Evolutionary conservation across 2,797 vertebrate species (phyloP), one percentile per base, ranked within the genome.

Genomic region (Cyclura pinguis): DNA sequence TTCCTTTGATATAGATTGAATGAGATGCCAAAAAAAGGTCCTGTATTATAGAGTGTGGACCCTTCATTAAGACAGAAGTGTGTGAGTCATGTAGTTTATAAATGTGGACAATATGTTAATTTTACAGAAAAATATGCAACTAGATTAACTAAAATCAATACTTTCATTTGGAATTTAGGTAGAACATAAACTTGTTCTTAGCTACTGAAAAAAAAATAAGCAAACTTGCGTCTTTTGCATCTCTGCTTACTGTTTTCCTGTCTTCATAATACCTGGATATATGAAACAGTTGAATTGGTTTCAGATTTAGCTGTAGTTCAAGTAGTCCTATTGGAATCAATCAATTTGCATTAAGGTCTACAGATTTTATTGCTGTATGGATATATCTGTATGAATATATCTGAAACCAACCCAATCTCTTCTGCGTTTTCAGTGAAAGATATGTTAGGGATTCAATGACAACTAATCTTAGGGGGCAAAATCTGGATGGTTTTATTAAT

Each of bases 401-500:
- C 2, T 57, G 85, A 38, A 32, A 20, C 24, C 9, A 62, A 9
- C 14, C 24, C 55, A 62, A 18, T 77, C 16, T 67, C 91, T 93
- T 91, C 80, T 94, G 80, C 50, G 50, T 38, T 92, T 92, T 86
- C 74, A 89, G 50, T 84, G 89, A 87, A 92, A 91, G 55, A 87
- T 8, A 55, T 93, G 92, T 93, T 93, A 92, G 90, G 84, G 59
- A 89, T 85, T 87, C 67, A 0, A 29, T 72, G 80, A 42, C 55
- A 94, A 59, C 92, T 94, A 85, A 92, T 88, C 16, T 0, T 0
- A 86, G 94, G 89, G 78, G 88, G 88, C 32, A 95, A 87, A 91
- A 86, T 50, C 57, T 89, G 85, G 85, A 92, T 64, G 84, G 80
- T 89, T 96, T 95, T 96, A 94, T 95, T 95, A 94, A 94, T 95